Evolutionary conservation across 2,113 vertebrate genomes (phyloP).

Genomic region (Eretmochelys imbricata): DNA sequence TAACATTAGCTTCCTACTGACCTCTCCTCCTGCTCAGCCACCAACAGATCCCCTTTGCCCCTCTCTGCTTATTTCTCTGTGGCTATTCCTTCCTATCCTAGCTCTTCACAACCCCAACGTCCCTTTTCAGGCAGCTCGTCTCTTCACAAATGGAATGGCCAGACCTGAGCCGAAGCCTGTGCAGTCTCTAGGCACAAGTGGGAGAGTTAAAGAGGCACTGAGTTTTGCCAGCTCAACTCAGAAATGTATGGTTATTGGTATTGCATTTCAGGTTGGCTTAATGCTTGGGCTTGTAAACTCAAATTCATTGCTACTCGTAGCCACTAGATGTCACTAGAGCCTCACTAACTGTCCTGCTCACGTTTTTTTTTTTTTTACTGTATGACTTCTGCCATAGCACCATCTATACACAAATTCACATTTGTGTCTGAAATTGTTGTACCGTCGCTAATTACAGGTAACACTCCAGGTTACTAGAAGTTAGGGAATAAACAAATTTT

Average conservation of each 20-base stretch:
- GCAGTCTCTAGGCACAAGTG: neutral
- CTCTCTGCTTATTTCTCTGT: neutral
- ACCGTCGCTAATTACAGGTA: neutral
- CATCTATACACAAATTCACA: neutral
- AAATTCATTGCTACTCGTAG: neutral
- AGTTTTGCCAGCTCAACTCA: too few relatives aligned
- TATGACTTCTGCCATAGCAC: neutral
- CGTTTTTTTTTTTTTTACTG: neutral
- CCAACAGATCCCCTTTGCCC: neutral
- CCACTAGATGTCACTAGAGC: neutral
- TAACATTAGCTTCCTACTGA: neutral
- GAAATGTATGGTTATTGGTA: neutral
- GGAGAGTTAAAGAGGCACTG: too few relatives aligned
- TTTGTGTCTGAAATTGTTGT: neutral
- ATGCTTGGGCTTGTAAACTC: neutral
- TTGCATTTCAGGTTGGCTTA: neutral
- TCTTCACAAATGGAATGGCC: neutral
- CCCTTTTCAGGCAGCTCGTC: neutral
- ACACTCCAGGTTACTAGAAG: neutral
- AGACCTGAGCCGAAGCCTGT: neutral
- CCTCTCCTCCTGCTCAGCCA: neutral
- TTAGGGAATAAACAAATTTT: neutral
- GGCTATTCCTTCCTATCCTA: neutral
- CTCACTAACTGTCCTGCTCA: neutral
- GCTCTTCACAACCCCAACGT: neutral